phyloP scores from a whole-genome alignment of 2,888 invertebrate species.

The Lepidonotus clava region DNA sequence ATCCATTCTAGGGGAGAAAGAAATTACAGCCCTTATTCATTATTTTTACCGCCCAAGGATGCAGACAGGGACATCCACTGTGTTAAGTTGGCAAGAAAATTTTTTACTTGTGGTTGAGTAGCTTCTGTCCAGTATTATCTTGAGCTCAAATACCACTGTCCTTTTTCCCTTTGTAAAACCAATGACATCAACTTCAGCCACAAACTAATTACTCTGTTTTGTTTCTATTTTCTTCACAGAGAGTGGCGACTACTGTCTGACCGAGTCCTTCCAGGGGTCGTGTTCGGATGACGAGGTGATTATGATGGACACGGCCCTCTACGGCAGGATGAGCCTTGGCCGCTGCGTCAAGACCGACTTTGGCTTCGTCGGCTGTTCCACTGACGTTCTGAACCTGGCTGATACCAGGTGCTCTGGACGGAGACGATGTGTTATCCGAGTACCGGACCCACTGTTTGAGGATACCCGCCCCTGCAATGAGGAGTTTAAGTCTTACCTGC shows the following conservation, averaged over 20 bases:
- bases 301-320: constrained; percentile 57
- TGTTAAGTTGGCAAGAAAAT: too few relatives aligned
- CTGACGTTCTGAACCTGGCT: constrained; percentile 57
- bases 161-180: too few relatives aligned
- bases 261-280: constrained; percentile 59
- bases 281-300: constrained; percentile 58
- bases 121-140: too few relatives aligned
- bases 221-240: constrained; percentile 18
- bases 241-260: constrained; percentile 59
- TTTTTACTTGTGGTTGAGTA: too few relatives aligned
- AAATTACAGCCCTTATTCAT: too few relatives aligned
- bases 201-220: neutral
- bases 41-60: too few relatives aligned
- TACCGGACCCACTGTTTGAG: constrained; percentile 59
- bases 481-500: constrained; percentile 61
- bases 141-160: too few relatives aligned
- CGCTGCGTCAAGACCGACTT: constrained; percentile 60
- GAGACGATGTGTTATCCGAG: constrained; percentile 57
- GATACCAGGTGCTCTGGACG: constrained; percentile 60
- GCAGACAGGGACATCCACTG: too few relatives aligned
- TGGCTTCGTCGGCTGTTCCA: constrained; percentile 61
- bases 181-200: too few relatives aligned
- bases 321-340: constrained; percentile 59
- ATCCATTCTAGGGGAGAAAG: too few relatives aligned
- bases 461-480: constrained; percentile 58